Conservation (phyloP, 2,888 invertebrate genomes). For the Papilio elwesi region DNA sequence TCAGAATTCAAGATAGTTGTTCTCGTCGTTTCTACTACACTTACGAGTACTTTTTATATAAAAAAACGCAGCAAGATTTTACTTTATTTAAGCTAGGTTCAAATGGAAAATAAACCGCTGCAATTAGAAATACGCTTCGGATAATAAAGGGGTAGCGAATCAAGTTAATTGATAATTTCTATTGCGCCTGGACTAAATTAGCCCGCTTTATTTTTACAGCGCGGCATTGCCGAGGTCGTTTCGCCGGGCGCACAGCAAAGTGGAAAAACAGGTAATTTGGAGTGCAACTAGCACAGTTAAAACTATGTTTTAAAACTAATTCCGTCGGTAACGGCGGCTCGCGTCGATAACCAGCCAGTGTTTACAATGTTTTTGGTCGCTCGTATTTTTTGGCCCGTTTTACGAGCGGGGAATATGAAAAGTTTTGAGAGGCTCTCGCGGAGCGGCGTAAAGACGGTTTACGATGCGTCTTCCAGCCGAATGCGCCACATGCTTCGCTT, state of each 20-base stretch:
- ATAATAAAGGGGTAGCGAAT: constrained; percentile 41
- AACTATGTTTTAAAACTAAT: constrained; percentile 81
- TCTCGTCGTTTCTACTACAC: background rate
- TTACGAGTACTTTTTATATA: background rate
- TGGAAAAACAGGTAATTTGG: constrained; percentile 64
- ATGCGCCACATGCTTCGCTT: constrained; percentile 77
- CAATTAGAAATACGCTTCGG: constrained; percentile 28
- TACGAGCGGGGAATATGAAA: constrained; percentile 82
- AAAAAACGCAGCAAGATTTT: background rate
- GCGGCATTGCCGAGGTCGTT: constrained; percentile 50
- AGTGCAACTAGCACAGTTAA: constrained; percentile 72
- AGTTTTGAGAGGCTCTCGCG: constrained; percentile 80
- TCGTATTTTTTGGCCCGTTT: constrained; percentile 83
- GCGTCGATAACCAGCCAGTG: constrained; percentile 75
- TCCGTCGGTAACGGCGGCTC: constrained; percentile 61
- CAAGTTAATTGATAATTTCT: constrained; percentile 52
- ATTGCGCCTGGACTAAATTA: constrained; percentile 54
- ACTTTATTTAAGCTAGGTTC: background rate
- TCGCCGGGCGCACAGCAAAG: constrained; percentile 54
- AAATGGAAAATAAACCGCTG: constrained; percentile 14
- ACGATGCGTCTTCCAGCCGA: constrained; percentile 81
- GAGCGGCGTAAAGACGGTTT: constrained; percentile 81
- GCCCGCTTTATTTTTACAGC: constrained; percentile 59
- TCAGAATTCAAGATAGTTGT: background rate
- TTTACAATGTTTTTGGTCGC: constrained; percentile 83